A percentile compares a stretch with the other conserved stretches of the same genome.
Conservation (phyloP, 2,888 invertebrate genomes). For the Aleiodes leptofemur region DNA sequence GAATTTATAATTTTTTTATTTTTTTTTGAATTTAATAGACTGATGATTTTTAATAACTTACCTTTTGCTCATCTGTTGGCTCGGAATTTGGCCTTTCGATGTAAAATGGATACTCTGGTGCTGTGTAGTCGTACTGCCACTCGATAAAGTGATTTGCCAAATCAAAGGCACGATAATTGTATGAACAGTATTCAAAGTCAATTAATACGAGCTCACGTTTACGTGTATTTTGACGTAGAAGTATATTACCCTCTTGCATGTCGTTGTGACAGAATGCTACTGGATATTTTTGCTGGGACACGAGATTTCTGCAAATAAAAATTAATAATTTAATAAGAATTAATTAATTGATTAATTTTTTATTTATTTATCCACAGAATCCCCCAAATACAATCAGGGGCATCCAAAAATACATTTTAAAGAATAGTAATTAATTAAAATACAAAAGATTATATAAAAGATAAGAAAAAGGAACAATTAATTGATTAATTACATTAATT, state of each 20-base stretch:
- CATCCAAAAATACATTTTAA: no score
- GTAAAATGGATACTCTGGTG: slow-evolving; percentile 86
- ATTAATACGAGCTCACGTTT: slow-evolving; percentile 85
- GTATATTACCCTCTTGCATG: slow-evolving; percentile 90
- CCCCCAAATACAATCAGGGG: no score
- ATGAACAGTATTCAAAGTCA: slow-evolving; percentile 97
- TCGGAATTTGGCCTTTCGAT: slow-evolving; percentile 81
- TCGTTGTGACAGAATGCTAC: slow-evolving; percentile 97
- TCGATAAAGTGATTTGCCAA: slow-evolving; percentile 96
- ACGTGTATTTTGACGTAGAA: slow-evolving; percentile 77
- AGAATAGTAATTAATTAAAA: no score
- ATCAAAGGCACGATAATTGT: slow-evolving; percentile 95
- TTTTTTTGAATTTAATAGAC: neutral
- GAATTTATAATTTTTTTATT: slow-evolving; percentile 6
- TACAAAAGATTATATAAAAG: no score
- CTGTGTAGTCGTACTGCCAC: slow-evolving; percentile 93
- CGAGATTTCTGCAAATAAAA: slow-evolving; percentile 72
- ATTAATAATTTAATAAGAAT: no score
- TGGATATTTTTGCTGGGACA: slow-evolving; percentile 76
- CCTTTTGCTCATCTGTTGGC: slow-evolving; percentile 89
- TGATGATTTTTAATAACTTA: slow-evolving; percentile 70
- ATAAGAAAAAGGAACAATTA: no score
- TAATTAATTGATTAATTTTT: no score
- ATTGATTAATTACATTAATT: no score
- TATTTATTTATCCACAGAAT: no score